phyloP scores from a whole-genome alignment of 2,797 vertebrate genomes.

The Malurus splendens region DNA sequence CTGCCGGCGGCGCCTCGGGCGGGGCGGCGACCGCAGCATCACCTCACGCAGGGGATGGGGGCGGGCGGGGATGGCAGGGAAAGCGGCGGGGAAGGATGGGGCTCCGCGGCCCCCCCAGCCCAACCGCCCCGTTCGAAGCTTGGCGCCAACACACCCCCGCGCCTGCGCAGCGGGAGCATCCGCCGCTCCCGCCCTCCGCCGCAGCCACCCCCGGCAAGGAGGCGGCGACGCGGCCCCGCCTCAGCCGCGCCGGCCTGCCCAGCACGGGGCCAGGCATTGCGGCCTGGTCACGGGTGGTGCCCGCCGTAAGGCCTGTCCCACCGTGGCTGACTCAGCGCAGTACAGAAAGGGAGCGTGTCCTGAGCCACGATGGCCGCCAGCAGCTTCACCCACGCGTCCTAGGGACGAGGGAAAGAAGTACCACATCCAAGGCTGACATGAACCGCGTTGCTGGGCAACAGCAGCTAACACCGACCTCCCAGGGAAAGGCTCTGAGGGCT shows the following conservation, averaged over 20 bases:
- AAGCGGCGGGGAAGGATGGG: neutral
- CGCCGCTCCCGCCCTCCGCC: neutral
- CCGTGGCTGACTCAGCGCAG: rapidly evolving
- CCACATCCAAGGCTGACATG: rapidly evolving
- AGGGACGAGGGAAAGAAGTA: rapidly evolving
- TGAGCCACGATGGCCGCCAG: neutral
- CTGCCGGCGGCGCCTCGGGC: neutral
- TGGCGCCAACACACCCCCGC: neutral
- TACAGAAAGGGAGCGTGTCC: neutral
- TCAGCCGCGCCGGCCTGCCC: neutral
- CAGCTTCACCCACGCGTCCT: neutral
- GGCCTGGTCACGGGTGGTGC: rapidly evolving
- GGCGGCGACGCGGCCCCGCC: neutral
- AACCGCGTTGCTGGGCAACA: rapidly evolving
- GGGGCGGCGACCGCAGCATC: neutral
- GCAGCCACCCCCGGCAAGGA: rapidly evolving
- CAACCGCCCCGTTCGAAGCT: neutral
- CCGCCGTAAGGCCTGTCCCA: rapidly evolving
- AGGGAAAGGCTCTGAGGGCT: neutral
- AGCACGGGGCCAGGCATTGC: no score
- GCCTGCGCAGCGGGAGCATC: neutral
- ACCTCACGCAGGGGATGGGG: neutral
- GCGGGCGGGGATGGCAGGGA: no score
- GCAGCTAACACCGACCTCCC: rapidly evolving
- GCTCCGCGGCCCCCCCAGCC: rapidly evolving